These are phyloP conservation scores for Pollenia griseotomentosa DNA, from an alignment of 2,888 invertebrate species.

Conservation along the genomic window DNA sequence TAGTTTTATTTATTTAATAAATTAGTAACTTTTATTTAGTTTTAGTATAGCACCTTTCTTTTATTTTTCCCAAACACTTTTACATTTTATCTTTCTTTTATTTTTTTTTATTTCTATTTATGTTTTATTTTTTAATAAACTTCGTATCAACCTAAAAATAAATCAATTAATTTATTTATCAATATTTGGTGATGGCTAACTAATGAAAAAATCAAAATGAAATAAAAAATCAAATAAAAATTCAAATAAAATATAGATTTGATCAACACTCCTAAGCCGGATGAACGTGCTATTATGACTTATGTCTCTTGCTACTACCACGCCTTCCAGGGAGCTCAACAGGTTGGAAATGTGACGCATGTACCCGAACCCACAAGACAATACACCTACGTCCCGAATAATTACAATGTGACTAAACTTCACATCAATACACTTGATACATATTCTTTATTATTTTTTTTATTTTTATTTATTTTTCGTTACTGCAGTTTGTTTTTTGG, in stretches of 20 bases:
- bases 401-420: slow-evolving; percentile 85
- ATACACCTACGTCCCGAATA: slow-evolving; percentile 85
- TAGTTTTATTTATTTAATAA: slow-evolving; percentile 26
- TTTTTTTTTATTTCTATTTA: slow-evolving; percentile 66
- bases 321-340: slow-evolving; percentile 99
- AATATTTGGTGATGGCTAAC: slow-evolving; percentile 65
- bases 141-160: slow-evolving; percentile 44
- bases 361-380: slow-evolving; percentile 85
- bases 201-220: slow-evolving; percentile 33
- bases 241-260: slow-evolving; percentile 90
- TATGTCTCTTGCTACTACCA: slow-evolving; percentile 99
- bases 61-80: slow-evolving; percentile 51
- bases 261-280: slow-evolving; percentile 99
- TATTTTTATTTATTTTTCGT: slow-evolving; percentile 78
- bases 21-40: slow-evolving; percentile 35
- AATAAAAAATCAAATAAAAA: slow-evolving; percentile 36
- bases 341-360: slow-evolving; percentile 88
- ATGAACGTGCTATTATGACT: slow-evolving; percentile 99
- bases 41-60: slow-evolving; percentile 52
- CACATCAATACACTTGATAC: slow-evolving; percentile 84
- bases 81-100: slow-evolving; percentile 66
- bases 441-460: slow-evolving; percentile 75
- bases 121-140: slow-evolving; percentile 35
- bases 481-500: slow-evolving; percentile 81
- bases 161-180: slow-evolving; percentile 45